Percentiles rank a stretch among this genome's conserved stretches.
These are phyloP conservation scores for Drosophila nigricruria DNA, from an alignment of 2,888 invertebrate species.

Conservation along the genomic window DNA sequence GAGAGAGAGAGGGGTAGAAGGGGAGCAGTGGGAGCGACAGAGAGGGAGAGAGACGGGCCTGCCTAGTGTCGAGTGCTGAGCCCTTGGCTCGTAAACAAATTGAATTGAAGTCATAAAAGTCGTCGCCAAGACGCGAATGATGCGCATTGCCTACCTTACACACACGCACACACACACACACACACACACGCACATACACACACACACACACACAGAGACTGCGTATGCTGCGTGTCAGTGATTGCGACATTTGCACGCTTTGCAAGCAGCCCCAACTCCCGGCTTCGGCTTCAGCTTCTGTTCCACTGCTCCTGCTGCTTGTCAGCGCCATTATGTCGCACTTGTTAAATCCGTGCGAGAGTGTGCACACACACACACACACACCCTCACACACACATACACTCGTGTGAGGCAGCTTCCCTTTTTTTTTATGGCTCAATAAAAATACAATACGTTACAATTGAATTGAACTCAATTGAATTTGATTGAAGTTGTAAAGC, in stretches of 20 bases:
- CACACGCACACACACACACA: constrained; percentile 5
- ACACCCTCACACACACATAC: constrained; percentile 9
- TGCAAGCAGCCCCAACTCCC: constrained; percentile 12
- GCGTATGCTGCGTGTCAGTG: constrained; percentile 76
- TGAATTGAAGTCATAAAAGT: constrained; percentile 81
- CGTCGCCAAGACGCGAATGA: constrained; percentile 68
- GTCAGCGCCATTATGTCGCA: constrained; percentile 79
- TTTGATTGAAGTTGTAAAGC: constrained; percentile 82
- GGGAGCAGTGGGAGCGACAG: fast-evolving
- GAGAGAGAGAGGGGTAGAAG: not conserved
- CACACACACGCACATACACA: not conserved
- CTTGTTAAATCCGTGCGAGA: constrained; percentile 71
- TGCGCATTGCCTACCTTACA: constrained; percentile 36
- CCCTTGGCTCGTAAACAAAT: constrained; percentile 78
- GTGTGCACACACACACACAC: constrained; percentile 41
- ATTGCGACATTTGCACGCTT: constrained; percentile 68
- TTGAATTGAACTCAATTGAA: constrained; percentile 81
- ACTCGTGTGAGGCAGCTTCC: constrained; percentile 47
- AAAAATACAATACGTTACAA: constrained; percentile 81
- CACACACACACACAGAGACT: not conserved
- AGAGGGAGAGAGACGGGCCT: not conserved
- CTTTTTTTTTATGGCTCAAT: constrained; percentile 78
- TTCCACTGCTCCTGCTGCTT: constrained; percentile 44
- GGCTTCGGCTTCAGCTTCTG: not conserved
- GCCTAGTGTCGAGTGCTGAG: constrained; percentile 18